Conservation (phyloP, 2,113 vertebrate species). For the Mormoops blainvillei region DNA sequence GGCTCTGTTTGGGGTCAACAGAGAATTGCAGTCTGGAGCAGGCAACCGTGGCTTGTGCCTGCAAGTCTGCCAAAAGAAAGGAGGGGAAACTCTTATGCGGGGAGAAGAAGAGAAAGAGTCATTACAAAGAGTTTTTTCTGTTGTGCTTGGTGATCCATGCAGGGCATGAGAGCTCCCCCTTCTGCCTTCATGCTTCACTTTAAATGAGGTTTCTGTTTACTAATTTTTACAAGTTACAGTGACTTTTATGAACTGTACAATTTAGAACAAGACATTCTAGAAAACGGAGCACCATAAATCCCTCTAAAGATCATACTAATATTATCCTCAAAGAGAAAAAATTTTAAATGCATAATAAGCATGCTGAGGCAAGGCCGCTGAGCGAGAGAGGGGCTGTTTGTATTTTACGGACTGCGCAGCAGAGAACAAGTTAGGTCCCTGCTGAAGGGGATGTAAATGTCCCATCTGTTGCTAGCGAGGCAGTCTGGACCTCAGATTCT, state of each 20-base stretch:
- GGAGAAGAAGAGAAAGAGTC: background rate
- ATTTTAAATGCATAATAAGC: background rate
- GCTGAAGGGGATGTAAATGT: constrained; percentile 13
- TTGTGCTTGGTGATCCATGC: background rate
- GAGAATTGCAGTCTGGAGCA: background rate
- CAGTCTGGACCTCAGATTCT: constrained; percentile 18
- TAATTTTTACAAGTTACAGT: background rate
- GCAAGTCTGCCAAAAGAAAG: background rate
- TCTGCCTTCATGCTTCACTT: background rate
- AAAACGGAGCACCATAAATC: background rate
- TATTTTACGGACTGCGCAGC: background rate
- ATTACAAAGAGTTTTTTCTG: background rate
- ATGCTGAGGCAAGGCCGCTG: background rate
- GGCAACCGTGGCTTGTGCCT: too few species aligned
- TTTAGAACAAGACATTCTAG: background rate
- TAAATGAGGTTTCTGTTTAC: background rate
- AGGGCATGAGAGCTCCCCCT: background rate
- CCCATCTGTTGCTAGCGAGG: constrained; percentile 21
- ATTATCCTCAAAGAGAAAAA: background rate
- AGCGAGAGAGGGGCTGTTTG: background rate
- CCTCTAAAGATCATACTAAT: background rate
- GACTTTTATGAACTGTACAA: background rate
- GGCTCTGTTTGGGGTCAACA: background rate
- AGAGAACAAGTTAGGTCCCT: constrained; percentile 12
- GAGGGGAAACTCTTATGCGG: background rate